These are phyloP conservation scores for Beris morrisii DNA, from an alignment of 2,888 invertebrate genomes.

Conservation along the genomic window DNA sequence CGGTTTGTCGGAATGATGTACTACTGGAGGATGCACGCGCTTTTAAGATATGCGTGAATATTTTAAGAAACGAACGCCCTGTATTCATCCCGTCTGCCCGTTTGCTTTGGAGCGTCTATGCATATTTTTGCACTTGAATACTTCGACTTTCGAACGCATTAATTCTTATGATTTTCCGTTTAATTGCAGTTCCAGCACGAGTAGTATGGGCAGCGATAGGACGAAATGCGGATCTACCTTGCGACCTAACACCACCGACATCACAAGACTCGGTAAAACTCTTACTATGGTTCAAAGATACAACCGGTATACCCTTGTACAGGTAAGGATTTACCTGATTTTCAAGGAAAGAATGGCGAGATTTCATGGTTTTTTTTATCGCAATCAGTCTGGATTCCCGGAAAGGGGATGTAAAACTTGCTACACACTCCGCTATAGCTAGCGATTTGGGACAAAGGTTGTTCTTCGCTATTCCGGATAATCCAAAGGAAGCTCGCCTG, in stretches of 20 bases:
- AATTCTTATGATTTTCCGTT: neutral
- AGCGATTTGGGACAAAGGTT: conserved; percentile 75
- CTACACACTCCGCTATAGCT: conserved; percentile 75
- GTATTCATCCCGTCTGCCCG: no score
- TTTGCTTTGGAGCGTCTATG: no score
- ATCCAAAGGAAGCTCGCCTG: conserved; percentile 72
- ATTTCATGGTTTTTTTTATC: conserved; percentile 2
- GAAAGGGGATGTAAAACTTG: conserved; percentile 66
- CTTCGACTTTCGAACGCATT: neutral
- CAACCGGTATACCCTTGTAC: conserved; percentile 81
- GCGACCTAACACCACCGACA: conserved; percentile 76
- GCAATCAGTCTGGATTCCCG: conserved; percentile 73
- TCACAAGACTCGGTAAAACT: conserved; percentile 74
- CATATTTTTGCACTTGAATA: neutral
- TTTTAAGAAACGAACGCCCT: no score
- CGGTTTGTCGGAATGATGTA: no score
- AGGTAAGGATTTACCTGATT: conserved; percentile 65
- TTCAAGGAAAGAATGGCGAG: no score
- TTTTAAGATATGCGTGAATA: no score
- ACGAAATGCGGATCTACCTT: conserved; percentile 76
- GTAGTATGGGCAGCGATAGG: conserved; percentile 77
- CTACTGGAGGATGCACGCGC: no score
- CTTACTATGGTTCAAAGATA: conserved; percentile 89
- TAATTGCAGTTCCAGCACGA: conserved; percentile 65
- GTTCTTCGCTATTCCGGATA: conserved; percentile 73